phyloP scores from a whole-genome alignment of 1,140 invertebrate genomes.

The Platyscapa corneri region DNA sequence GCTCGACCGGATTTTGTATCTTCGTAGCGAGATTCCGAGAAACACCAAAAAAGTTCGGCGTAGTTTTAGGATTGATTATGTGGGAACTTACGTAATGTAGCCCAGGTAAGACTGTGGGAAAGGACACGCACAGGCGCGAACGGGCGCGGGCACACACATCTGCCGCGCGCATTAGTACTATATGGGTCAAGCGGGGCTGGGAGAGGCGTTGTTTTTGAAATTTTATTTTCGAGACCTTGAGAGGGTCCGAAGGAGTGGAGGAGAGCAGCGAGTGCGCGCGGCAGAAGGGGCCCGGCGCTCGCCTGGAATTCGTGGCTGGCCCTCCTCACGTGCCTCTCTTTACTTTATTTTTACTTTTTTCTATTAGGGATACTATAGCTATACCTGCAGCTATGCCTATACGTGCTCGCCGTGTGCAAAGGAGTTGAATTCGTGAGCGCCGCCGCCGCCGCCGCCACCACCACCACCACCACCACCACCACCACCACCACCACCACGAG shows the following conservation, averaged over 20 bases:
- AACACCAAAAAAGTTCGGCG: conserved; percentile 36
- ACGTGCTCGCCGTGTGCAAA: background rate
- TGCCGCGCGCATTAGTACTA: conserved; percentile 36
- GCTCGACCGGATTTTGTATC: background rate
- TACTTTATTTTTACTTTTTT: conserved; percentile 32
- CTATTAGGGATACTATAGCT: conserved; percentile 4
- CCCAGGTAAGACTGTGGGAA: conserved; percentile 44
- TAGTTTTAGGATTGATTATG: conserved; percentile 46
- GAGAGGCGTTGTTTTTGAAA: conserved; percentile 42
- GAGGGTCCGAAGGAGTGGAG: conserved; percentile 43
- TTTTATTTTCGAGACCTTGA: conserved; percentile 57
- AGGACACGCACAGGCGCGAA: conserved; percentile 50
- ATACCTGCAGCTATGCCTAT: background rate
- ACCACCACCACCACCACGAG: too few relatives aligned
- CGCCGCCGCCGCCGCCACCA: too few relatives aligned
- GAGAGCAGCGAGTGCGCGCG: background rate
- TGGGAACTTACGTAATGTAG: conserved; percentile 41
- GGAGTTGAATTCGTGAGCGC: background rate
- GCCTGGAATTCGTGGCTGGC: conserved; percentile 39
- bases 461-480: too few relatives aligned
- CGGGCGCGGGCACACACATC: background rate
- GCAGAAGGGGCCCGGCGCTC: conserved; percentile 28
- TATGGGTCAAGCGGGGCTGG: conserved; percentile 62
- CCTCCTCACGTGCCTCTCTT: background rate
- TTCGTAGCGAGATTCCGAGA: conserved; percentile 22